Conservation (phyloP, 1,140 invertebrate species). For the Trachelipus rathkii region DNA sequence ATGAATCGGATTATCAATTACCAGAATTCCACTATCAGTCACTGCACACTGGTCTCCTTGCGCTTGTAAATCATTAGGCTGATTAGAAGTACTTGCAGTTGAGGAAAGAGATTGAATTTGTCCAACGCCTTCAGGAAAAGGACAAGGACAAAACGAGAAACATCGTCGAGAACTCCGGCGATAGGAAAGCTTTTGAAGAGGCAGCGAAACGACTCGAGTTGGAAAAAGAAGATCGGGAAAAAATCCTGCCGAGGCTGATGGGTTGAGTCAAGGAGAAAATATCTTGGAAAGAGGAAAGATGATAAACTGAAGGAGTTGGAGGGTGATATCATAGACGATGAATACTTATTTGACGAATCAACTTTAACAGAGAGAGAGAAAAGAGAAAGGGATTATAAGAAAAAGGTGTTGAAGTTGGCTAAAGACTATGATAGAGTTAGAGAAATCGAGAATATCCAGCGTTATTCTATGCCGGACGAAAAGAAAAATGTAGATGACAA, state of each 20-base stretch:
- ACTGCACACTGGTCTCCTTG: no score
- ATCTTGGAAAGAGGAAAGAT: conserved; percentile 90
- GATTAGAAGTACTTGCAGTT: conserved; percentile 74
- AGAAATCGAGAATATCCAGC: conserved; percentile 82
- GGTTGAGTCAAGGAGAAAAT: conserved; percentile 85
- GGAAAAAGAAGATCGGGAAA: conserved; percentile 76
- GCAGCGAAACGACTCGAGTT: conserved; percentile 86
- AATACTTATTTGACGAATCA: conserved; percentile 82
- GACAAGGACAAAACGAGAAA: conserved; percentile 87
- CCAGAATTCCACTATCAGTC: no score
- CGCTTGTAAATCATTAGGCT: no score
- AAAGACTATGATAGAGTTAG: conserved; percentile 92
- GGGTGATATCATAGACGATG: conserved; percentile 91
- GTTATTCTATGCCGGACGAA: conserved; percentile 90
- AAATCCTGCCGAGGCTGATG: conserved; percentile 81
- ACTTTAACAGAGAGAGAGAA: conserved; percentile 82
- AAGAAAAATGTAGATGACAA: conserved; percentile 50
- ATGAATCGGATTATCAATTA: not conserved
- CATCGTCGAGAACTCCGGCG: conserved; percentile 61
- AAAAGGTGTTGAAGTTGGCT: conserved; percentile 81
- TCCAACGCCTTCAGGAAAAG: conserved; percentile 75
- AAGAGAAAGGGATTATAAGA: conserved; percentile 81
- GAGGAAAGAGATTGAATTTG: conserved; percentile 84
- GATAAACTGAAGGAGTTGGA: conserved; percentile 96
- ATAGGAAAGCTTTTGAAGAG: conserved; percentile 78